These are phyloP conservation scores for Melopsittacus undulatus DNA, from an alignment of 2,797 vertebrate genomes.

Conservation along the genomic window DNA sequence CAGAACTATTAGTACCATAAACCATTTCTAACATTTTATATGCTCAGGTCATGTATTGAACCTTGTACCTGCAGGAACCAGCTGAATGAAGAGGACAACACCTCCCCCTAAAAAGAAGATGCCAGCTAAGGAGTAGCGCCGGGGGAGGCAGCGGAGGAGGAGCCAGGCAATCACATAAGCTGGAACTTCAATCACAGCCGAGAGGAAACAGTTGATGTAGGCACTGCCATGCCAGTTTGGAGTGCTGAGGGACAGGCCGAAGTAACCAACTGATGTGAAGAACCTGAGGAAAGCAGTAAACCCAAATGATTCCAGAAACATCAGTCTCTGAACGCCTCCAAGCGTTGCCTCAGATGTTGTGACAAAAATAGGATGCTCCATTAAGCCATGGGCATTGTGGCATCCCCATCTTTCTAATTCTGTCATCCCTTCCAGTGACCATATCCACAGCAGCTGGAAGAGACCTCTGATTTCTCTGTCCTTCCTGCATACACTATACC, in stretches of 20 bases:
- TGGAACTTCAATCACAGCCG: constrained; percentile 88
- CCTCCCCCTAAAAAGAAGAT: constrained; percentile 82
- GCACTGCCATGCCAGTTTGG: constrained; percentile 86
- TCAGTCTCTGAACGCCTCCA: neutral
- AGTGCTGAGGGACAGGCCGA: constrained; percentile 88
- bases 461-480: constrained; percentile 23
- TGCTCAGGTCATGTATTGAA: neutral
- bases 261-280: constrained; percentile 85
- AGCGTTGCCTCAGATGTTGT: neutral
- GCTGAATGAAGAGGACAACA: constrained; percentile 84
- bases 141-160: constrained; percentile 82
- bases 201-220: constrained; percentile 91
- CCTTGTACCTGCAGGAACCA: constrained; percentile 84
- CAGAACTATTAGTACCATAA: neutral
- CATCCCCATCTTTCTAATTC: constrained; percentile 37
- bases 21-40: neutral
- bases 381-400: neutral
- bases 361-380: neutral
- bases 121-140: constrained; percentile 80
- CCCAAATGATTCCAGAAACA: neutral
- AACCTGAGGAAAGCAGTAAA: constrained; percentile 78
- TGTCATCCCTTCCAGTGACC: constrained; percentile 11
- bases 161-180: constrained; percentile 87
- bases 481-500: neutral
- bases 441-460: constrained; percentile 18